Base-by-base conservation (phyloP, 2,888 invertebrate species). In the Nowickia ferox region DNA sequence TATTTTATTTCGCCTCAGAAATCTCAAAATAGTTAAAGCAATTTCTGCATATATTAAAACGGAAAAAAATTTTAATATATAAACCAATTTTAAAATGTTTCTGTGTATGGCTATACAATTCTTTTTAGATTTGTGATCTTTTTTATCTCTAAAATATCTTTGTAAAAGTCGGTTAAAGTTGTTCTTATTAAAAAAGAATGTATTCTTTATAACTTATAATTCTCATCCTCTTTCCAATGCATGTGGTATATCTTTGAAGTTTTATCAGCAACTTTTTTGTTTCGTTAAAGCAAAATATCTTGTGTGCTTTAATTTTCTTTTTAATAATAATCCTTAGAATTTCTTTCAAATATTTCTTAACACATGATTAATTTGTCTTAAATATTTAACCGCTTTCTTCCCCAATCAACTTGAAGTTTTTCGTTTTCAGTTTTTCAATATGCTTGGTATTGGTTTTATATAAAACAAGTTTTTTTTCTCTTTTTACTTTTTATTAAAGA, bases 291-390 rank as follows among this genome's bases (percentile, higher is more conserved):
- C 11, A 1, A 71, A 68, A 69, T 22, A 11, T 78, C 15, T 44
- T 22, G 17, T 17, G 30, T 30, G 30, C 30, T 30, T 30, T 30
- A 30, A 42, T n/a, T 63, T 63, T 53, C 17, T 51, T 51, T 46
- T 77, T n/a, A 44, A 72, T 44, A 59, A 66, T 42, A 42, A 63
- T 71, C 13, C 63, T 48, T 22, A 65, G 9, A 63, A 65, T 72
- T 71, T 65, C 46, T 65, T 71, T 66, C 48, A 59, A 75, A 68
- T 38, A 75, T 75, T 66, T 75, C 81, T 75, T 69, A 68, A 68
- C 81, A 81, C 81, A 68, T 75, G 81, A 81, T 81, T 81, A 81
- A 81, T 81, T 81, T 81, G 13, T 68, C 53, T 74, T 68, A 74
- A 75, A 81, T 61, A 51, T 66, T 68, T 81, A 81, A 75, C 75